Base-by-base conservation (phyloP, 2,113 vertebrate species). In the Pelobates fuscus region DNA sequence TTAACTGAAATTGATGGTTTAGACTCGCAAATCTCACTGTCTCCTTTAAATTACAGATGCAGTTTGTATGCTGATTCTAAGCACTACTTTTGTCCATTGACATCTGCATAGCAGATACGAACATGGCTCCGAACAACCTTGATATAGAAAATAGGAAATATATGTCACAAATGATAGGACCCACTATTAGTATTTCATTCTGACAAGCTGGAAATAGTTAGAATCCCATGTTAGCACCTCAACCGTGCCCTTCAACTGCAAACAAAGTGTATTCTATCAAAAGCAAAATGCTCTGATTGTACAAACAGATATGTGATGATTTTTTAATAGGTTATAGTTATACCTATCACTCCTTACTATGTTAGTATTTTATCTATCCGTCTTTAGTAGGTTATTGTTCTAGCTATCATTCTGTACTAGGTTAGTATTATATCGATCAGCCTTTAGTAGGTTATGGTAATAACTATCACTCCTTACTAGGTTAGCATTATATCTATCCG, bases 121-220 rank as follows among this genome's bases (percentile, higher is more conserved):
- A 86, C 83, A 83, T 49, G 74, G 72, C 86, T 78, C 75, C 85
- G 85, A 87, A 80, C 89, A 86, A 90, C 88, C 84, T 91, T 90
- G 84, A 60, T 37, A 80, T 85, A 77, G 86, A 87, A 86, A 87
- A 87, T 80, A 86, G 86, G 77, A 79, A 87, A 75, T 79, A 81
- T 86, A 77, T 80, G 84, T 84, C 82, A 89, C 79, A 86, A 89
- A 79, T 88, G 81, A 89, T 86, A 83, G 81, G 77, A 65, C 65
- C 79, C 58, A 84, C 81, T 79, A 84, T 86, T 86, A 84, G 79
- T 88, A 88, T 88, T 90, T 91, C 85, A 93, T 83, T 88, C 65
- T 89, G 88, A 91, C 86, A 88, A 79, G 70, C 78, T 84, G 79
- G 83, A 85, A 91, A 88, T 84, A 89, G 85, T 88, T 88, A 84